phyloP scores from a whole-genome alignment of 2,888 invertebrate species.

The Acrocyrtus sp. region DNA sequence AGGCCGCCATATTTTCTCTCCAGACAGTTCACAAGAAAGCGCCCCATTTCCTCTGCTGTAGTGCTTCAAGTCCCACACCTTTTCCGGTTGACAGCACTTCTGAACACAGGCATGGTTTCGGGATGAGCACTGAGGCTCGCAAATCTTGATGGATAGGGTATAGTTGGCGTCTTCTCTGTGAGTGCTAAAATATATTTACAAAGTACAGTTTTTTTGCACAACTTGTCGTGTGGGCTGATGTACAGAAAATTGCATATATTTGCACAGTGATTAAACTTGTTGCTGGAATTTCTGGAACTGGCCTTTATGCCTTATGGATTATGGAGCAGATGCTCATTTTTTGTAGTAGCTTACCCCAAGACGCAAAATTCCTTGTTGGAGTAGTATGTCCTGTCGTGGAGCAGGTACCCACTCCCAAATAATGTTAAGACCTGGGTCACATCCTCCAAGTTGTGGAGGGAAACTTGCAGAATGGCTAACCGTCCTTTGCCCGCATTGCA shows the following conservation, averaged over 20 bases:
- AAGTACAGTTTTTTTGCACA: too few species aligned
- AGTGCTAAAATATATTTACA: too few species aligned
- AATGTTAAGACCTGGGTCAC: conserved; percentile 16
- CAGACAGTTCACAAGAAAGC: conserved; percentile 11
- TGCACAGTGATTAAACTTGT: too few species aligned
- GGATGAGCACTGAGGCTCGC: conserved; percentile 16
- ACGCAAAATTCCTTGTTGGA: conserved; percentile 23
- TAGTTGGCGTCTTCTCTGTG: too few species aligned
- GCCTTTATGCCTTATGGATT: too few species aligned
- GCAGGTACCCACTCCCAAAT: conserved; percentile 20
- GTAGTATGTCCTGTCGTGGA: conserved; percentile 28
- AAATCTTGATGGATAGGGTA: conserved; percentile 20
- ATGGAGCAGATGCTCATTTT: too few species aligned
- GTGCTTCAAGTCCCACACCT: conserved; percentile 36
- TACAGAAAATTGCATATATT: too few species aligned
- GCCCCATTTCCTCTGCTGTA: conserved; percentile 8
- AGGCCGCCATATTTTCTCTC: conserved; percentile 12
- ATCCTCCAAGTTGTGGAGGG: background rate
- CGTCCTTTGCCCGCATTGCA: conserved; percentile 22
- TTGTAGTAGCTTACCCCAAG: conserved; percentile 13
- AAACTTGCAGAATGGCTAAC: conserved; percentile 3
- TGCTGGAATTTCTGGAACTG: too few species aligned
- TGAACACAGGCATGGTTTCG: conserved; percentile 13
- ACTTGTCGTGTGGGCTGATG: too few species aligned
- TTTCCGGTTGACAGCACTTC: conserved; percentile 41